Conservation (phyloP, 2,888 invertebrate species). For the Rhagophthalmus giganteus region DNA sequence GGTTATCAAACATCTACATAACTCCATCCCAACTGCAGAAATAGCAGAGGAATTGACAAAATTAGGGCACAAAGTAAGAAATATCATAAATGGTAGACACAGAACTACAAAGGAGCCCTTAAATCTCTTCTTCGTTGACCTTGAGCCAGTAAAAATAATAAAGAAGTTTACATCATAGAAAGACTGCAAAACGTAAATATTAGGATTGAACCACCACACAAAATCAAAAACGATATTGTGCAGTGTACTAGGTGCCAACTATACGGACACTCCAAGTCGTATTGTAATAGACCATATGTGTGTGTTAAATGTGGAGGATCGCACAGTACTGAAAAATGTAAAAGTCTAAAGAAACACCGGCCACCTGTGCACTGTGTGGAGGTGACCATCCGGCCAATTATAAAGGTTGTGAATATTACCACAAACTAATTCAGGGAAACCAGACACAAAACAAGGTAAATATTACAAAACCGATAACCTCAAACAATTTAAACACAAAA, state of each 20-base stretch:
- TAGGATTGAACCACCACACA: neutral
- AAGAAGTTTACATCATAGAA: neutral
- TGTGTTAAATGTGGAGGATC: neutral
- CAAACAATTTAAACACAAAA: too few species aligned
- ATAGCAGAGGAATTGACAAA: neutral
- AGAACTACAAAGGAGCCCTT: constrained; percentile 4
- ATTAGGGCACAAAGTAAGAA: constrained; percentile 1
- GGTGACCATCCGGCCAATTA: neutral
- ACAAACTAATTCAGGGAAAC: neutral
- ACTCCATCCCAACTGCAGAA: neutral
- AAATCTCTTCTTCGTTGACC: neutral
- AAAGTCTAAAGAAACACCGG: neutral
- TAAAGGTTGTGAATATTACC: neutral
- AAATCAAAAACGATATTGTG: neutral
- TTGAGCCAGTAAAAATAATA: neutral
- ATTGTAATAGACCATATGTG: neutral
- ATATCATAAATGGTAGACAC: neutral
- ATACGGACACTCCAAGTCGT: neutral
- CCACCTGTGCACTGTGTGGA: neutral
- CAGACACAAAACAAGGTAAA: neutral
- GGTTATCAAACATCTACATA: neutral
- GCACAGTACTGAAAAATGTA: neutral
- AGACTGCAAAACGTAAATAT: neutral
- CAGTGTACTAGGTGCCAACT: neutral
- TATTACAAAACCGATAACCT: too few species aligned